phyloP scores from a whole-genome alignment of 2,888 invertebrate genomes.

The Trissoscelio sp. region DNA sequence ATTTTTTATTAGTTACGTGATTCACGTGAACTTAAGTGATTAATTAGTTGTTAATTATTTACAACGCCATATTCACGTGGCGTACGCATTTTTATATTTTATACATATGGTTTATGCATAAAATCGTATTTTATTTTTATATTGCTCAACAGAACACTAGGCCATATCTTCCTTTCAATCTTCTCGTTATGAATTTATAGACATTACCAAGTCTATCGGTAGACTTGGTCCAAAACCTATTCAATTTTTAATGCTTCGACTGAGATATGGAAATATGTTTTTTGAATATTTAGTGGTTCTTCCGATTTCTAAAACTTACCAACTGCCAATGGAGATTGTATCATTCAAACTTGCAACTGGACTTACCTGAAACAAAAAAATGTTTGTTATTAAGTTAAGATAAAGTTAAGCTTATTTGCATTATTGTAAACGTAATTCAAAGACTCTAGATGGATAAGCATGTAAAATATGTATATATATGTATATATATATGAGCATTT shows the following conservation, averaged over 20 bases:
- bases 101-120: constrained; percentile 30
- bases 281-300: too few relatives aligned
- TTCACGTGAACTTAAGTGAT: neutral
- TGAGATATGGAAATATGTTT: too few relatives aligned
- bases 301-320: too few relatives aligned
- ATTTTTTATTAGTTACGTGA: constrained; percentile 44
- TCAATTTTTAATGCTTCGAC: neutral
- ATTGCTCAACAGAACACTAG: neutral
- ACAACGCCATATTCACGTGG: constrained; percentile 10
- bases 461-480: too few relatives aligned
- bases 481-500: too few relatives aligned
- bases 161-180: constrained; percentile 30
- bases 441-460: too few relatives aligned
- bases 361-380: constrained; percentile 48
- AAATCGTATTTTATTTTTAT: constrained; percentile 21
- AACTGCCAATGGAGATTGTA: neutral
- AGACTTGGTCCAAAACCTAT: neutral
- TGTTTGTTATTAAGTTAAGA: too few relatives aligned
- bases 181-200: constrained; percentile 19
- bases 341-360: neutral
- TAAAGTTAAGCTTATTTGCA: too few relatives aligned
- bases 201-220: constrained; percentile 5
- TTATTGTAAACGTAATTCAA: too few relatives aligned
- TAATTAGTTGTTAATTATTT: constrained; percentile 55
- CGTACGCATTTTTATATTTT: constrained; percentile 26